phyloP scores from a whole-genome alignment of 2,888 invertebrate genomes.

The Erannis defoliaria region DNA sequence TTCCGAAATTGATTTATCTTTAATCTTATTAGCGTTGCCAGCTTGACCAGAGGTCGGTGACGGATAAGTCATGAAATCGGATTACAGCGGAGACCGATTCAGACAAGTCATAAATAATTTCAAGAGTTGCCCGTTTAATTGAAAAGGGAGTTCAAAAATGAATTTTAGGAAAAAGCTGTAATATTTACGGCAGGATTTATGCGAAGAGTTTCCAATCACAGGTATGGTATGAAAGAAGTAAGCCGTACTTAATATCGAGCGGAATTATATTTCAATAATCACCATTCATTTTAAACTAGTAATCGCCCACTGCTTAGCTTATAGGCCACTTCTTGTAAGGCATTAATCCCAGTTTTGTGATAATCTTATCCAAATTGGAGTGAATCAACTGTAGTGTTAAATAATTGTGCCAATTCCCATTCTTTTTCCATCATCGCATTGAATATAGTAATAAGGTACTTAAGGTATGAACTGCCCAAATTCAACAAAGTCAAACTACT shows the following conservation, averaged over 20 bases:
- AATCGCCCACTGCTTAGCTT: too few species aligned
- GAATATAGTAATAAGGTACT: too few species aligned
- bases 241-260: too few species aligned
- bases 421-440: neutral
- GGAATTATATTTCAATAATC: too few species aligned
- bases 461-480: too few species aligned
- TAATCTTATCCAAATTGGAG: too few species aligned
- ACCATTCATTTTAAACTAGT: too few species aligned
- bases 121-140: constrained; percentile 6
- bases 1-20: constrained; percentile 1
- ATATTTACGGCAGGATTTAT: neutral
- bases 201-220: neutral
- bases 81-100: constrained; percentile 36
- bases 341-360: too few species aligned
- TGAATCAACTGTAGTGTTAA: too few species aligned
- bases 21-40: constrained; percentile 22
- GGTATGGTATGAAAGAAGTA: neutral
- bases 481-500: too few species aligned
- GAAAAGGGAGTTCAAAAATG: constrained; percentile 2
- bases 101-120: constrained; percentile 27
- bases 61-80: constrained; percentile 33
- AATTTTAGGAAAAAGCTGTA: neutral
- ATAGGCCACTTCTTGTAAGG: too few species aligned
- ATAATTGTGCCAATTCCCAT: too few species aligned
- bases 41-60: constrained; percentile 33